A percentile compares a stretch with the other conserved stretches of the same genome.
Conservation (phyloP, 1,140 invertebrate genomes). For the Atopsyche davidsoni region DNA sequence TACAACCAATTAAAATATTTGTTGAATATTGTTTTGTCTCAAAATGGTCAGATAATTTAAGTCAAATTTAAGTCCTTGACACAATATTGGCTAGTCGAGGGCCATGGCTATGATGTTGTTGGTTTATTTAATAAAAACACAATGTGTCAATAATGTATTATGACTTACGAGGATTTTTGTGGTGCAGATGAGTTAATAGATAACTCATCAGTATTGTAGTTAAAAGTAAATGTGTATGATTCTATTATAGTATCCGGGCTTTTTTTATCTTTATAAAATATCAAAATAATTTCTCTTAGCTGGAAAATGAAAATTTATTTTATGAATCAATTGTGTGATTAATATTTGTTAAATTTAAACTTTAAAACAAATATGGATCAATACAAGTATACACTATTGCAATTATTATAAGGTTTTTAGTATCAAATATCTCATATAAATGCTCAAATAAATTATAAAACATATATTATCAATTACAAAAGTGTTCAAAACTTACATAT, state of each 20-base stretch:
- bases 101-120: background rate
- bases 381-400: background rate
- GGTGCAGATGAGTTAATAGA: background rate
- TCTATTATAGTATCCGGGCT: slow-evolving; percentile 3
- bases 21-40: background rate
- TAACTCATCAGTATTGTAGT: slow-evolving; percentile 7
- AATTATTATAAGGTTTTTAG: background rate
- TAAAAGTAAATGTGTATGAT: slow-evolving; percentile 11
- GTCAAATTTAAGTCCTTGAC: background rate
- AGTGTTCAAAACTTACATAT: slow-evolving; percentile 15
- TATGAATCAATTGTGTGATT: background rate
- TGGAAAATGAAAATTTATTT: slow-evolving; percentile 7
- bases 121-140: background rate
- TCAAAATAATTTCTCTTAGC: slow-evolving; percentile 4
- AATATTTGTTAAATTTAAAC: background rate
- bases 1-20: background rate
- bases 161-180: background rate
- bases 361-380: background rate
- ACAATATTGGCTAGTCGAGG: background rate
- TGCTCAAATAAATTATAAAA: background rate
- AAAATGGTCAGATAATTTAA: background rate
- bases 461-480: background rate
- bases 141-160: background rate
- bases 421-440: background rate
- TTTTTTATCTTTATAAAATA: slow-evolving; percentile 3